Evolutionary conservation across 2,888 invertebrate species (phyloP).

Genomic region (Teinopalpus imperialis): DNA sequence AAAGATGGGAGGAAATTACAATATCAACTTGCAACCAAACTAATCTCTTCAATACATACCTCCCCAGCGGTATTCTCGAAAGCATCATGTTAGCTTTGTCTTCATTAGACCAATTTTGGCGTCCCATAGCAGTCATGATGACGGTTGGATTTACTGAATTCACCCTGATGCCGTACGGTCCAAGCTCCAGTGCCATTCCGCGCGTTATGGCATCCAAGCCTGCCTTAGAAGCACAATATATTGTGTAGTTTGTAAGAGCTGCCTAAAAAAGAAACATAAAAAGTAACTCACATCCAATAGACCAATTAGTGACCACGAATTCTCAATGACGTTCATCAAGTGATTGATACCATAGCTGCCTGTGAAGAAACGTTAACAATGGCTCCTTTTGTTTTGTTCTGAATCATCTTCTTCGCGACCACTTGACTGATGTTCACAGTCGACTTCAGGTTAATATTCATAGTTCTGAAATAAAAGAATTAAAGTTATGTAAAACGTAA

Average conservation of each 20-base stretch:
- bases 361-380: constrained; percentile 93
- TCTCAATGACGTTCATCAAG: too few relatives aligned
- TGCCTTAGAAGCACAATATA: constrained; percentile 90
- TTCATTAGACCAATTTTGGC: constrained; percentile 88
- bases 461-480: constrained; percentile 66
- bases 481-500: too few relatives aligned
- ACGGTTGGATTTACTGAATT: constrained; percentile 95
- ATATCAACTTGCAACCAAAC: too few relatives aligned
- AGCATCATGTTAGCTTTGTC: constrained; percentile 84
- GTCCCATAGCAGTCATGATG: constrained; percentile 92
- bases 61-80: constrained; percentile 87
- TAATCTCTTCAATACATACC: too few relatives aligned
- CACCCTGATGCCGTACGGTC: constrained; percentile 88
- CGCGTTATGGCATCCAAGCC: constrained; percentile 90
- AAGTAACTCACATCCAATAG: too few relatives aligned
- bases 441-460: constrained; percentile 88
- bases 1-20: too few relatives aligned
- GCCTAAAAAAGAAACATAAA: too few relatives aligned
- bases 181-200: constrained; percentile 90
- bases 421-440: constrained; percentile 89
- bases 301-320: too few relatives aligned
- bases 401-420: constrained; percentile 84
- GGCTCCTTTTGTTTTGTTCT: constrained; percentile 83
- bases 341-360: constrained; percentile 87
- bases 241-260: constrained; percentile 85